phyloP scores from a whole-genome alignment of 2,888 invertebrate genomes.

The Chaetogeoica ovagalla region DNA sequence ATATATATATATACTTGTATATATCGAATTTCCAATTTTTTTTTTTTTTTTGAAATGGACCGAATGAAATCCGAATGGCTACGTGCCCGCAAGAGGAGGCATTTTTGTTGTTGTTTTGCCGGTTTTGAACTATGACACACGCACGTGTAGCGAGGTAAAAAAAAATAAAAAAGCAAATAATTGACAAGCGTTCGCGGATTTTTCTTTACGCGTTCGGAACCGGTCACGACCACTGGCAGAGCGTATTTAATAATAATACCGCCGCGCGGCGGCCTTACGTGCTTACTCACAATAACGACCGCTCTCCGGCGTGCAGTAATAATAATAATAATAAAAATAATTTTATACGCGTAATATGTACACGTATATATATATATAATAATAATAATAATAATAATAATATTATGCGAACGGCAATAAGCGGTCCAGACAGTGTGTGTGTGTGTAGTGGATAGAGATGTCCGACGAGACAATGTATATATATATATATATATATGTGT shows the following conservation, averaged over 20 bases:
- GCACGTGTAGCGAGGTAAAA: not conserved
- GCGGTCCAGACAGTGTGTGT: not conserved
- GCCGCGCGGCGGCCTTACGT: constrained; percentile 7
- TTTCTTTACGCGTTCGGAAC: constrained; percentile 30
- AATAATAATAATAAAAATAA: constrained; percentile 6
- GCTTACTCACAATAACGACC: constrained; percentile 38
- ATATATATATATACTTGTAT: too few species aligned
- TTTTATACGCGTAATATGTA: not conserved
- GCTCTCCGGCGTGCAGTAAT: constrained; percentile 7
- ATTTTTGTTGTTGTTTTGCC: not conserved
- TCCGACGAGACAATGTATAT: constrained; percentile 5
- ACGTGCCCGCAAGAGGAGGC: too few species aligned
- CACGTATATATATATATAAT: constrained; percentile 2
- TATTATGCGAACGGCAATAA: not conserved
- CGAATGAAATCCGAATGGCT: too few species aligned
- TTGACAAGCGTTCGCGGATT: constrained; percentile 47
- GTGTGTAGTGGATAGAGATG: constrained; percentile 34
- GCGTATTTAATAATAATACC: too few species aligned
- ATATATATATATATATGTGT: not conserved
- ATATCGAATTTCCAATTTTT: too few species aligned
- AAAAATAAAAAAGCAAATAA: constrained; percentile 47
- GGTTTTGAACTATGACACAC: constrained; percentile 42
- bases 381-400: too few species aligned
- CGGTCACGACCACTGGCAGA: constrained; percentile 32
- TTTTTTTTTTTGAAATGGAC: too few species aligned